These are phyloP conservation scores for Diceros bicornis DNA, from an alignment of 2,797 vertebrate species.

Conservation along the genomic window DNA sequence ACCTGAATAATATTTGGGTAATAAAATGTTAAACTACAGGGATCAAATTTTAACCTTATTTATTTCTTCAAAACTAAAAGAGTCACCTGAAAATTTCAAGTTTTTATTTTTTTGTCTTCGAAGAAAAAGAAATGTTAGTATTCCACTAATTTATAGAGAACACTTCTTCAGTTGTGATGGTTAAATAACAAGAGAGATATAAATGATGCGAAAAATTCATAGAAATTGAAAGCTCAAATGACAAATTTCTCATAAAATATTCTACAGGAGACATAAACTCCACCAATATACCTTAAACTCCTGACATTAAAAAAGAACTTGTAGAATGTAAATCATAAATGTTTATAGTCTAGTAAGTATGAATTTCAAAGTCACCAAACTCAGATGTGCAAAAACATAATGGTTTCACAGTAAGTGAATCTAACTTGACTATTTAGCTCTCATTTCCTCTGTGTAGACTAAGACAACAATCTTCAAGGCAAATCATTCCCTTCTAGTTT, in stretches of 20 bases:
- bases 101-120: constrained; percentile 26
- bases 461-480: neutral
- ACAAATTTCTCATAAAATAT: neutral
- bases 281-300: neutral
- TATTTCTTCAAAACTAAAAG: constrained; percentile 44
- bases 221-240: neutral
- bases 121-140: constrained; percentile 7
- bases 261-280: neutral
- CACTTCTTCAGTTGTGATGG: neutral
- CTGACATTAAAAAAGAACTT: neutral
- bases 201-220: constrained; percentile 13
- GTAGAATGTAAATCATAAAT: neutral
- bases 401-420: neutral
- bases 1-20: neutral
- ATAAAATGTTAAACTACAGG: neutral
- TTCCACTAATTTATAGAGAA: constrained; percentile 1
- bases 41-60: neutral
- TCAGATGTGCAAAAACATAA: neutral
- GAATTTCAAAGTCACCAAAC: constrained; percentile 28
- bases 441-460: neutral
- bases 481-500: neutral
- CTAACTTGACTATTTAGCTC: neutral
- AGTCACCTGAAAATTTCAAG: neutral
- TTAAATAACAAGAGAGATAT: neutral
- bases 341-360: neutral